Evolutionary conservation across 2,888 invertebrate species (phyloP), one percentile per base, ranked within the genome.

Genomic region (Anodontia alba): DNA sequence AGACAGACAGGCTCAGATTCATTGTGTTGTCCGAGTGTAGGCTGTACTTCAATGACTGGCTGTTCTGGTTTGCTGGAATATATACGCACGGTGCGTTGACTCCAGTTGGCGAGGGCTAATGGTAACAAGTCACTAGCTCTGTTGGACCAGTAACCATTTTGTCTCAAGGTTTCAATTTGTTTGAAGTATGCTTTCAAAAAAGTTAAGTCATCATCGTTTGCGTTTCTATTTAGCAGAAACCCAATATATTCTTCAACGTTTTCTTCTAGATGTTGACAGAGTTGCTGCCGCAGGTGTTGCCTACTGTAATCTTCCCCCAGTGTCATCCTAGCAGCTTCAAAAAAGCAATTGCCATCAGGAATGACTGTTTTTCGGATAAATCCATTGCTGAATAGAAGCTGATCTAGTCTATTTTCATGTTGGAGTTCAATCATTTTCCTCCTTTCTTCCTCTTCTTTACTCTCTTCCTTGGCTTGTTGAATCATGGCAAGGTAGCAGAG

Each of bases 281-380:
- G 36, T 38, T 36, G n/a, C 23, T 67, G 7, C 12, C 67, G 33
- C 7, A 67, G 67, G 5, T 33, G 1, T 1, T 7, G 3, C 8
- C n/a, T 36, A 67, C 20, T 20, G 1, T 3, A 8, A 15, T 15
- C 29, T 29, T 1, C 10, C 8, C 1, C 10, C 57, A 73, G 42
- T 20, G 29, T 23, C 3, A n/a, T n/a, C 10, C 38, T n/a, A 20
- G 43, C 43, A 8, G 73, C 57, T 31, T 51, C 33, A n/a, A 73
- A 66, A 43, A 73, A 73, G 46, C 73, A 73, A 43, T 73, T 73
- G n/a, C 73, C 73, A 73, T 73, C 29, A 20, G 54, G 31, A n/a
- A 20, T 15, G 20, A 73, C 73, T 7, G 1, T 57, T 26, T 29
- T 15, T 12, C 54, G 23, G 36, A 67, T n/a, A 67, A 36, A 7